Percentiles rank a stretch among this genome's conserved stretches.
Evolutionary conservation across 2,888 invertebrate genomes (phyloP).

Genomic region (Cerastis leucographa): DNA sequence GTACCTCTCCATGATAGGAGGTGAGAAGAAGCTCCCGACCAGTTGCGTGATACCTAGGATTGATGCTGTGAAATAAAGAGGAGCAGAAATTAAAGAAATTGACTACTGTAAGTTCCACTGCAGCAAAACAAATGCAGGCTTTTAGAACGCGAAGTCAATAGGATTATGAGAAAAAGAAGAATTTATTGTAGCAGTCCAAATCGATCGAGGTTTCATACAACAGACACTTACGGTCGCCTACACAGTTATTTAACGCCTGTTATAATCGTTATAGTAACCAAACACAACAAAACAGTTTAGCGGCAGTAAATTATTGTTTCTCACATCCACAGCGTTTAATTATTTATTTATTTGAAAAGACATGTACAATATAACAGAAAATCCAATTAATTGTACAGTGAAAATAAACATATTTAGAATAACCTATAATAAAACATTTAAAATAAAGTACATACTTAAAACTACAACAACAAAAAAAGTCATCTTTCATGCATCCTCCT

Average conservation of each 20-base stretch:
- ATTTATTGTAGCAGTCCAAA: neutral
- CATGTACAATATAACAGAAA: too few species aligned
- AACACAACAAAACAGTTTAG: neutral
- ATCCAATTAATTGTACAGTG: too few species aligned
- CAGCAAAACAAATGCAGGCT: neutral
- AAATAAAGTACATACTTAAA: too few species aligned
- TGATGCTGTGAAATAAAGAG: slow-evolving; percentile 61
- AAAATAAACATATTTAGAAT: too few species aligned
- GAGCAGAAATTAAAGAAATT: neutral
- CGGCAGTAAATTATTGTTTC: neutral
- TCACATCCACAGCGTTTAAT: neutral
- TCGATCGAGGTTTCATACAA: neutral
- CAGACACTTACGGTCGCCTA: neutral
- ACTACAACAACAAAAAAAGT: too few species aligned
- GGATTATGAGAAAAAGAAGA: neutral
- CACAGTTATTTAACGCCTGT: neutral
- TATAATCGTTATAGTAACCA: neutral
- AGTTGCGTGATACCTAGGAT: slow-evolving; percentile 69
- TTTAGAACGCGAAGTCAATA: neutral
- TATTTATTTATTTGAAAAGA: too few species aligned
- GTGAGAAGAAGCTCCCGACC: slow-evolving; percentile 72
- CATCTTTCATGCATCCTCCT: too few species aligned
- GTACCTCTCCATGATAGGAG: slow-evolving; percentile 83
- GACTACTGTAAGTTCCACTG: neutral
- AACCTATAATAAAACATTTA: too few species aligned